These are phyloP conservation scores for Babylonia areolata DNA, from an alignment of 1,140 invertebrate species.

Conservation along the genomic window DNA sequence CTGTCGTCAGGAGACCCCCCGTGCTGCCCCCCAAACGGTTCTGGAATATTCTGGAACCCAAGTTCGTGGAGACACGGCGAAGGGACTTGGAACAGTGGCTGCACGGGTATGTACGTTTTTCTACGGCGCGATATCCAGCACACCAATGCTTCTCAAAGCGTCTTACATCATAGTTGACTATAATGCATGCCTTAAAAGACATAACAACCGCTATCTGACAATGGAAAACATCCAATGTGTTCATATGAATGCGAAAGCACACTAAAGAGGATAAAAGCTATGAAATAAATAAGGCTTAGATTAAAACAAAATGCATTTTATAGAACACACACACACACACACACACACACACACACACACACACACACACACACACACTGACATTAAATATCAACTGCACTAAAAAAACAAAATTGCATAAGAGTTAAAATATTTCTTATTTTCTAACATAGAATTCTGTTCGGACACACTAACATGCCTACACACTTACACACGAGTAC, in stretches of 20 bases:
- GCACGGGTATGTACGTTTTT: neutral
- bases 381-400: no score
- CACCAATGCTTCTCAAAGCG: neutral
- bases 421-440: no score
- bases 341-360: neutral
- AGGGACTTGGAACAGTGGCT: neutral
- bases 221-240: neutral
- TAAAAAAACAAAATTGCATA: no score
- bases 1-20: neutral
- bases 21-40: neutral
- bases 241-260: neutral
- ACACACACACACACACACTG: neutral
- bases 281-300: no score
- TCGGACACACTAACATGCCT: neutral
- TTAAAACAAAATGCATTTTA: no score
- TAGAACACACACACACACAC: neutral
- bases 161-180: neutral
- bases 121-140: neutral
- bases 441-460: no score
- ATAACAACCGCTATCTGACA: neutral
- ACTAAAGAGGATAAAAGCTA: neutral
- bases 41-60: conserved; percentile 1
- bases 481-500: no score
- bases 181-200: neutral
- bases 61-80: neutral